Percentiles rank a stretch among this genome's conserved stretches.
Conservation (phyloP, 1,140 invertebrate genomes). For the Cyclargus thomasi region DNA sequence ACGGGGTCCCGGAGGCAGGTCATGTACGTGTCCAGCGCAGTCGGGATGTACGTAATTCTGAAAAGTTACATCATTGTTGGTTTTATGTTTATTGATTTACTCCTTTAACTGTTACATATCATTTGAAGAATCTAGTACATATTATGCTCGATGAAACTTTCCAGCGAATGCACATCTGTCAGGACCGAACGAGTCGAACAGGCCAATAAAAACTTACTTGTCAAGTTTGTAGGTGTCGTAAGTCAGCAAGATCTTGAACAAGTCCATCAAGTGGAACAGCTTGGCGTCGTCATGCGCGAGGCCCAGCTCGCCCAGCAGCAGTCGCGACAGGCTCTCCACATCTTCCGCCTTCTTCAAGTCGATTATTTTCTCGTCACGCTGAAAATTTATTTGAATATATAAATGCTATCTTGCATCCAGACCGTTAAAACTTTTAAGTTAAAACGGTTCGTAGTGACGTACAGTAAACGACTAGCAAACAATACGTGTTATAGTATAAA, state of each 20-base stretch:
- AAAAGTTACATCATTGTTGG: slow-evolving; percentile 20
- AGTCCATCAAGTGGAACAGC: not conserved
- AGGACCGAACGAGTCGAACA: too few species aligned
- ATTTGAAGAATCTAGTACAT: too few species aligned
- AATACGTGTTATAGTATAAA: too few species aligned
- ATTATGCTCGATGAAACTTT: too few species aligned
- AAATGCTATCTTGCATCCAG: too few species aligned
- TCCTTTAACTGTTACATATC: too few species aligned
- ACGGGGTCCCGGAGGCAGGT: slow-evolving; percentile 79
- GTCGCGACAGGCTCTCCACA: not conserved
- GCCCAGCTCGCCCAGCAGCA: not conserved
- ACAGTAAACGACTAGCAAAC: too few species aligned
- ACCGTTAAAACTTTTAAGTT: too few species aligned
- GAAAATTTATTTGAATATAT: not conserved
- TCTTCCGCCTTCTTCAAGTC: not conserved
- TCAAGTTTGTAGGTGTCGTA: not conserved
- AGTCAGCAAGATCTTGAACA: not conserved
- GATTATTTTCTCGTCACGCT: not conserved
- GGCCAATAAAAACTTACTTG: not conserved
- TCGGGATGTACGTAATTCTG: slow-evolving; percentile 53
- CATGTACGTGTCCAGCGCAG: slow-evolving; percentile 44
- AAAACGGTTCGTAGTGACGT: too few species aligned
- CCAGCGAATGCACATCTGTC: too few species aligned
- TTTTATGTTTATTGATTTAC: too few species aligned
- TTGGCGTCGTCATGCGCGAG: slow-evolving; percentile 4